Conservation (phyloP, 2,888 invertebrate species). For the Latrodectus hesperus region DNA sequence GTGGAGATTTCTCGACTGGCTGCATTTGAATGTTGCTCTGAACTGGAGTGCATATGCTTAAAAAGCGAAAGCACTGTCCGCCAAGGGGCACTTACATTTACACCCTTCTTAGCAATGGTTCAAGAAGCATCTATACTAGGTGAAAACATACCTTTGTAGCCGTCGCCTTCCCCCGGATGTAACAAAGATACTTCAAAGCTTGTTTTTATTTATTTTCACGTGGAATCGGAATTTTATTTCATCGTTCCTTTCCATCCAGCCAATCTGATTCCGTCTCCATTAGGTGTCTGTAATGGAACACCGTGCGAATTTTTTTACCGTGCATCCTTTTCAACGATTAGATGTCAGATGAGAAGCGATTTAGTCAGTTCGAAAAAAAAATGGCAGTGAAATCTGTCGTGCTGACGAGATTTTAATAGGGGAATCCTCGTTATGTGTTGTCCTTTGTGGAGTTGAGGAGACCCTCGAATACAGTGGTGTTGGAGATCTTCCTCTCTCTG, state of each 20-base stretch:
- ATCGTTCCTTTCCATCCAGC: background rate
- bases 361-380: slow-evolving; percentile 15
- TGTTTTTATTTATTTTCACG: slow-evolving; percentile 14
- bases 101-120: slow-evolving; percentile 24
- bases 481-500: background rate
- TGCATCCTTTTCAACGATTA: too few relatives aligned
- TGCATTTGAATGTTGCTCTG: slow-evolving; percentile 14
- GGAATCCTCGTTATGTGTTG: background rate
- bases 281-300: too few relatives aligned
- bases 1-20: slow-evolving; percentile 27
- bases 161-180: slow-evolving; percentile 25
- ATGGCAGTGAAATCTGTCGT: background rate
- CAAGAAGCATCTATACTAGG: slow-evolving; percentile 19
- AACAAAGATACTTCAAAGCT: slow-evolving; percentile 8
- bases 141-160: slow-evolving; percentile 6
- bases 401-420: slow-evolving; percentile 19
- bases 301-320: too few relatives aligned
- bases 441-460: too few relatives aligned
- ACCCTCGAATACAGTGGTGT: background rate
- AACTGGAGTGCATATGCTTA: slow-evolving; percentile 30
- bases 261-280: background rate
- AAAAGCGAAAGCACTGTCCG: slow-evolving; percentile 29
- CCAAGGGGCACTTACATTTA: slow-evolving; percentile 11
- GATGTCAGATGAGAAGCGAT: background rate
- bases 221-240: slow-evolving; percentile 1